Conservation (phyloP, 2,797 vertebrate genomes). For the Scolopax bukidnonensis region DNA sequence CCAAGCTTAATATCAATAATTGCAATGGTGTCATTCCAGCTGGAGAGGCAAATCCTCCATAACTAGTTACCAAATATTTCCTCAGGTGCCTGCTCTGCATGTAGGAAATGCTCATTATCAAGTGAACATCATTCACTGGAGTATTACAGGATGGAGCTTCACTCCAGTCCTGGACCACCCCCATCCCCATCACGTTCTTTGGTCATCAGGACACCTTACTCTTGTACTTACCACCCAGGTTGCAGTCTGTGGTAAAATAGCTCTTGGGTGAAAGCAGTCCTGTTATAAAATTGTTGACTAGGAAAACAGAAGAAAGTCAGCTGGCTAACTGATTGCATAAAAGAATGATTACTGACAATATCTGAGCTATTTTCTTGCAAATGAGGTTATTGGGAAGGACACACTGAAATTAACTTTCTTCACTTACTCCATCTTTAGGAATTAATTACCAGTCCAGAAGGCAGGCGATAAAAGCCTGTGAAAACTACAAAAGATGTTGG, state of each 20-base stretch:
- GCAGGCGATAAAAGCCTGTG: constrained; percentile 2
- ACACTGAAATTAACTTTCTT: constrained; percentile 38
- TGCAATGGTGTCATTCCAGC: neutral
- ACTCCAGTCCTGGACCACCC: neutral
- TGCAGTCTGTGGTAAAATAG: neutral
- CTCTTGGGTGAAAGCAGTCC: neutral
- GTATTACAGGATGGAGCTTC: neutral
- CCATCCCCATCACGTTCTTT: neutral
- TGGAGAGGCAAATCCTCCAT: neutral
- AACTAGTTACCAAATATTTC: neutral
- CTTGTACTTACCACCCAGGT: no score
- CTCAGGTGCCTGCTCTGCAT: neutral
- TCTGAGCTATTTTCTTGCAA: constrained; percentile 38
- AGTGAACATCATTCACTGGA: neutral
- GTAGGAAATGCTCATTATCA: neutral
- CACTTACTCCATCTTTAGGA: neutral
- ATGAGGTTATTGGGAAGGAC: constrained; percentile 60
- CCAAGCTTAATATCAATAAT: neutral
- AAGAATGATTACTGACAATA: constrained; percentile 33
- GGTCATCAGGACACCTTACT: neutral
- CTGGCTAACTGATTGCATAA: neutral
- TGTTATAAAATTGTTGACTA: neutral
- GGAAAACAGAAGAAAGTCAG: constrained; percentile 29
- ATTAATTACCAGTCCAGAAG: neutral
- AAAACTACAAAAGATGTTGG: neutral